Evolutionary conservation across 2,888 invertebrate species (phyloP), one percentile per base, ranked within the genome.

Genomic region (Athalia cordata): DNA sequence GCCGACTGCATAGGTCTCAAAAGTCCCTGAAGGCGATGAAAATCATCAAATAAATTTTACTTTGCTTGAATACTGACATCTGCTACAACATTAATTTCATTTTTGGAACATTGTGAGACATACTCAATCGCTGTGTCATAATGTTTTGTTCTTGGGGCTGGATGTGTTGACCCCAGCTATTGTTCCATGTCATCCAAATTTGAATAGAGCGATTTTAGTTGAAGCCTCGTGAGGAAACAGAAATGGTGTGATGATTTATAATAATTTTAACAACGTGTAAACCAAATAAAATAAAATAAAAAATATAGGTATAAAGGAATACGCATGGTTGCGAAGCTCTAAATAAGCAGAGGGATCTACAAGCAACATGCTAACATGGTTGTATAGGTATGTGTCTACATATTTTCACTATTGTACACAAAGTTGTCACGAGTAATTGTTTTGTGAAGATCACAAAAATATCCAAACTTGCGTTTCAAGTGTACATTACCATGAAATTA

Each of bases 291-390:
- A 52, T 29, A 52, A 13, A 68, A 29, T 9, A n/a, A 43, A n/a
- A 47, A 49, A 29, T 49, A 49, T 29, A 29, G 29, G 29, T 29
- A 62, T 62, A 64, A 4, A 50, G 43, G 45, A 29, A 50, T 15
- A 52, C 49, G 29, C 50, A 50, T 50, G 52, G 64, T 64, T 43
- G 75, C 62, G 13, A 64, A 74, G 75, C 64, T 50, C 50, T 75
- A 75, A 4, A 64, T 75, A 75, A 75, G 75, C 75, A 62, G 50
- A 62, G 49, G 62, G 62, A 50, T 61, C 8, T 47, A 64, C 11
- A 75, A 75, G 52, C 62, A 50, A 52, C 29, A 62, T 64, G 62
- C 50, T 9, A 59, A 29, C 29, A 29, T 29, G 29, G 29, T 29
- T 29, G 29, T 72, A 55, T 55, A 55, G 50, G 13, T 72, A 8